These are phyloP conservation scores for Romanomermis culicivorax DNA, from an alignment of 2,888 invertebrate species.

Conservation along the genomic window DNA sequence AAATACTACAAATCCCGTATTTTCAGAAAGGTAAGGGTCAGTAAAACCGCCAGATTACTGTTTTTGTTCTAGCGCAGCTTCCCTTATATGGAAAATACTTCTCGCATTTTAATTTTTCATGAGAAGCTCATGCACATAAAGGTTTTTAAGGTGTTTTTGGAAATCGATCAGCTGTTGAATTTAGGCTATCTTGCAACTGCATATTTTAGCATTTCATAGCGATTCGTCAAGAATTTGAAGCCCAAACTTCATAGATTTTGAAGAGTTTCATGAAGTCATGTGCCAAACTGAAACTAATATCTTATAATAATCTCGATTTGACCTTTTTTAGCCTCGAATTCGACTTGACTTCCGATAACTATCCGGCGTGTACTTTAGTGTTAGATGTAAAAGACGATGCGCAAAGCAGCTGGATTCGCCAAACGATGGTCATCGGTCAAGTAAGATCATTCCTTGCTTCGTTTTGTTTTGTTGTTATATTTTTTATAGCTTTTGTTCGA, in stretches of 20 bases:
- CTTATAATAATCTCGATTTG: not conserved
- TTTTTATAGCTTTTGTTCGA: not conserved
- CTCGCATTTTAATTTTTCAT: too few relatives aligned
- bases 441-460: slow-evolving; percentile 15
- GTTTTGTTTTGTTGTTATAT: too few relatives aligned
- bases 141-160: not conserved
- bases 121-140: too few relatives aligned
- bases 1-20: slow-evolving; percentile 17
- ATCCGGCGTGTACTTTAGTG: not conserved
- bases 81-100: too few relatives aligned
- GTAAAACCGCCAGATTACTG: not conserved
- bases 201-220: not conserved
- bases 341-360: not conserved
- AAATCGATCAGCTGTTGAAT: not conserved
- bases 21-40: slow-evolving; percentile 21
- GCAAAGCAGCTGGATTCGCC: slow-evolving; percentile 21
- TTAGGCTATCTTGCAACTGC: too few relatives aligned
- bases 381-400: slow-evolving; percentile 22
- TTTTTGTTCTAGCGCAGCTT: too few relatives aligned
- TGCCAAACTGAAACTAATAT: not conserved
- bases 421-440: slow-evolving; percentile 20
- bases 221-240: not conserved
- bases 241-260: too few relatives aligned
- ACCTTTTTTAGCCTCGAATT: slow-evolving; percentile 6
- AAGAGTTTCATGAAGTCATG: too few relatives aligned